phyloP scores from a whole-genome alignment of 2,888 invertebrate species.

The Pegoplata infirma region DNA sequence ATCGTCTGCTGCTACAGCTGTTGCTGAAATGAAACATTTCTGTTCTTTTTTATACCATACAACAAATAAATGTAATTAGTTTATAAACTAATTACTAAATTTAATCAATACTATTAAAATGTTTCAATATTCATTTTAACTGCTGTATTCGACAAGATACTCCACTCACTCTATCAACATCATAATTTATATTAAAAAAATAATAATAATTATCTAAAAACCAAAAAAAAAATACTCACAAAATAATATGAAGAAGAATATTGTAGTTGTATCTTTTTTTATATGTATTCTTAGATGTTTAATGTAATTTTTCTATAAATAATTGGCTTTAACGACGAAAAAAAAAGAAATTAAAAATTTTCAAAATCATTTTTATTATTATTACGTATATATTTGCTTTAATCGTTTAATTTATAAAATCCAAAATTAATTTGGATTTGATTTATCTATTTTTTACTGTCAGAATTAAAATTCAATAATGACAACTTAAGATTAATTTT shows the following conservation, averaged over 20 bases:
- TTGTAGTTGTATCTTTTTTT: slow-evolving; percentile 4
- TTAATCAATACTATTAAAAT: neutral
- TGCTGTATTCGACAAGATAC: slow-evolving; percentile 18
- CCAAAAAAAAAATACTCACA: slow-evolving; percentile 7
- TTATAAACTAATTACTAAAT: neutral
- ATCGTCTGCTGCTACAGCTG: slow-evolving; percentile 2
- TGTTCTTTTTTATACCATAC: too few relatives aligned
- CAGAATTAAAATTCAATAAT: too few relatives aligned
- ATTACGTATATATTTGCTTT: slow-evolving; percentile 27
- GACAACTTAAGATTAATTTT: slow-evolving; percentile 21
- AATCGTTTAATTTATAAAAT: slow-evolving; percentile 15
- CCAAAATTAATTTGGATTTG: neutral
- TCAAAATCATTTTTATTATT: neutral
- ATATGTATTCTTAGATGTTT: neutral
- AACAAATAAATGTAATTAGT: neutral
- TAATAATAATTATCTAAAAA: slow-evolving; percentile 2
- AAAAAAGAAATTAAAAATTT: neutral
- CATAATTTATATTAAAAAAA: slow-evolving; percentile 6
- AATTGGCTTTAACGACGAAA: slow-evolving; percentile 32
- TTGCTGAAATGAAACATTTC: slow-evolving; percentile 1
- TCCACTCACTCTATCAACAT: too few relatives aligned
- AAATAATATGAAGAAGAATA: neutral
- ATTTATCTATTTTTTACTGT: neutral
- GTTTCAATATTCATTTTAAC: neutral
- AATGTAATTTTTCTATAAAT: slow-evolving; percentile 8